Evolutionary conservation across 1,140 invertebrate species (phyloP).

Genomic region (Drosophila grimshawi): DNA sequence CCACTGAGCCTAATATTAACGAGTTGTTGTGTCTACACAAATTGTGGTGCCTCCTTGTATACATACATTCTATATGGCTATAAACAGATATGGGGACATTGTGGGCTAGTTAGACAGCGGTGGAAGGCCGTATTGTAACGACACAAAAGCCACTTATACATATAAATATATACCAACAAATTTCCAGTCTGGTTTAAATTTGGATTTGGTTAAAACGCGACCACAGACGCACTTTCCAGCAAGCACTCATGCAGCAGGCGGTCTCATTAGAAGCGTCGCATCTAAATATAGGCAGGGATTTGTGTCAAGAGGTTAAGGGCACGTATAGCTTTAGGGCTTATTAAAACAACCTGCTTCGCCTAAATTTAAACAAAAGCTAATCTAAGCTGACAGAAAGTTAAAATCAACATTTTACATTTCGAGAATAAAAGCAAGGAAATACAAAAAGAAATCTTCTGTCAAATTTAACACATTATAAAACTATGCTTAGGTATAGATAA

Average conservation of each 20-base stretch:
- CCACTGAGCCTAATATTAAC: too few species aligned
- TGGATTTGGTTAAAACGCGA: constrained; percentile 5
- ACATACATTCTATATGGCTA: constrained; percentile 16
- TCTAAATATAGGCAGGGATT: constrained; percentile 53
- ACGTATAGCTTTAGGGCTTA: constrained; percentile 10
- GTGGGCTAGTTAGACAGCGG: constrained; percentile 23
- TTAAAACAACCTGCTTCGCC: background rate
- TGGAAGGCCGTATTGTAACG: constrained; percentile 55
- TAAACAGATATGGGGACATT: constrained; percentile 35
- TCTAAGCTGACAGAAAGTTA: too few species aligned
- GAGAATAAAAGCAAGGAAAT: too few species aligned
- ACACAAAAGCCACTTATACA: constrained; percentile 19
- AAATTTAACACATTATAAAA: too few species aligned
- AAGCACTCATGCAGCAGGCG: constrained; percentile 31
- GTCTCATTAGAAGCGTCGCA: constrained; percentile 32
- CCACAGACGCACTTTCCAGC: constrained; percentile 19
- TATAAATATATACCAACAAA: too few species aligned
- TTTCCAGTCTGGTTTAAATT: constrained; percentile 4
- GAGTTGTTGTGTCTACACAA: too few species aligned
- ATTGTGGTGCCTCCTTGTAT: too few species aligned
- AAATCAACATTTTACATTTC: too few species aligned
- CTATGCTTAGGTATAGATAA: too few species aligned
- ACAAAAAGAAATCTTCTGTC: too few species aligned
- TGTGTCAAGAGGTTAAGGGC: constrained; percentile 2
- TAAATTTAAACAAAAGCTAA: background rate